A percentile compares a stretch with the other conserved stretches of the same genome.
phyloP scores from a whole-genome alignment of 2,797 vertebrate species.

The Macropodus opercularis region DNA sequence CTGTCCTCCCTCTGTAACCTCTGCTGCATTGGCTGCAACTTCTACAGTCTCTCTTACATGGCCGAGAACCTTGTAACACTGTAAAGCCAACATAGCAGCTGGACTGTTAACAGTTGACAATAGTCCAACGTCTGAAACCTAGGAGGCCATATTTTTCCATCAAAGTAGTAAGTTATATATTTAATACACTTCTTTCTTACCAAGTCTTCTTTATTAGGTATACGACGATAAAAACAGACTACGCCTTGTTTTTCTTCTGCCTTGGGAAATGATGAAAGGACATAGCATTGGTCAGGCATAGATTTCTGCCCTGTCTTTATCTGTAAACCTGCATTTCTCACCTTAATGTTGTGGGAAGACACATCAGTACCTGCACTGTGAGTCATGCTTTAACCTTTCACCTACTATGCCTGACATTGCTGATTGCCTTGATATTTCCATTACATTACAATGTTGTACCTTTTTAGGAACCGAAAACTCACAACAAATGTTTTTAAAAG shows the following conservation, averaged over 20 bases:
- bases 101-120: conserved; percentile 17
- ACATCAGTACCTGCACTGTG: conserved; percentile 15
- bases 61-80: conserved; percentile 80
- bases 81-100: conserved; percentile 46
- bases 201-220: background rate
- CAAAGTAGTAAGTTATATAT: conserved; percentile 44
- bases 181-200: conserved; percentile 20
- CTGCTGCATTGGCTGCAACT: conserved; percentile 85
- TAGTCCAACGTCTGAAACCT: background rate
- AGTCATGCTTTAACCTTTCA: conserved; percentile 58
- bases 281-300: background rate
- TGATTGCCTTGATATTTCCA: conserved; percentile 16
- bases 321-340: background rate
- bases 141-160: conserved; percentile 9
- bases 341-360: background rate
- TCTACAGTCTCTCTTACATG: conserved; percentile 82
- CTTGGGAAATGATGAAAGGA: conserved; percentile 34
- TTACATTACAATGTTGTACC: background rate
- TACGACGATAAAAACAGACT: background rate
- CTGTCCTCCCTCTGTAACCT: conserved; percentile 87
- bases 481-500: background rate
- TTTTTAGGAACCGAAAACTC: background rate
- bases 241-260: background rate
- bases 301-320: background rate
- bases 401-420: conserved; percentile 29